phyloP scores from a whole-genome alignment of 2,797 vertebrate species.

The Ceyx erithaca region DNA sequence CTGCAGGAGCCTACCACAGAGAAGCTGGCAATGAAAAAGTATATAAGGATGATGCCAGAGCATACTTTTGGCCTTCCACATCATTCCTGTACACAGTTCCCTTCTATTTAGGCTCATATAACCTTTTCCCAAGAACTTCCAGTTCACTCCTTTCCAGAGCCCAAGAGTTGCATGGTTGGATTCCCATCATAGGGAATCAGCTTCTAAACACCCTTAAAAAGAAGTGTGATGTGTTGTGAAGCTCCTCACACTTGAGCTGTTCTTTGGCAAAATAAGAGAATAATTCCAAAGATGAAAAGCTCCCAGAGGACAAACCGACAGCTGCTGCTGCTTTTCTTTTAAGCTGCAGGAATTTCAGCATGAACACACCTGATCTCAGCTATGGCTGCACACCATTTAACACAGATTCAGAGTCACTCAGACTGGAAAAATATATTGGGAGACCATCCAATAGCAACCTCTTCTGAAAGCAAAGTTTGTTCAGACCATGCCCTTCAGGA shows the following conservation, averaged over 20 bases:
- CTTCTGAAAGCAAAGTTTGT: not conserved
- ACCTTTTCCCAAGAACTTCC: not conserved
- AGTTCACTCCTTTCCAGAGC: not conserved
- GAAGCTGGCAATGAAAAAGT: not conserved
- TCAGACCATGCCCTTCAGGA: not conserved
- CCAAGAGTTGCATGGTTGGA: not conserved
- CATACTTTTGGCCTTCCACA: not conserved
- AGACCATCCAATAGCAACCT: not conserved
- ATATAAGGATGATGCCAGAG: not conserved
- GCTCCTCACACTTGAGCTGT: not conserved
- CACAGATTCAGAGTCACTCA: not conserved
- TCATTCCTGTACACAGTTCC: rapidly evolving
- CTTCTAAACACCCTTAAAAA: not conserved
- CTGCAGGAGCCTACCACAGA: not conserved
- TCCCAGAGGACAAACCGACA: not conserved
- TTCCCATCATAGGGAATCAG: not conserved
- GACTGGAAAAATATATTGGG: rapidly evolving
- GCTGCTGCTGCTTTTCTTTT: not conserved
- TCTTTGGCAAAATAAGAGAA: not conserved
- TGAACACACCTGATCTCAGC: not conserved
- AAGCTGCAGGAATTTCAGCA: not conserved
- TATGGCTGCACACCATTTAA: not conserved
- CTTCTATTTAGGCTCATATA: not conserved
- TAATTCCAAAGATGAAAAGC: not conserved
- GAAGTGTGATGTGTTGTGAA: not conserved